Percentiles rank a stretch among this genome's conserved stretches.
Conservation (phyloP, 1,140 invertebrate genomes). For the Caenorhabditis inopinata region DNA sequence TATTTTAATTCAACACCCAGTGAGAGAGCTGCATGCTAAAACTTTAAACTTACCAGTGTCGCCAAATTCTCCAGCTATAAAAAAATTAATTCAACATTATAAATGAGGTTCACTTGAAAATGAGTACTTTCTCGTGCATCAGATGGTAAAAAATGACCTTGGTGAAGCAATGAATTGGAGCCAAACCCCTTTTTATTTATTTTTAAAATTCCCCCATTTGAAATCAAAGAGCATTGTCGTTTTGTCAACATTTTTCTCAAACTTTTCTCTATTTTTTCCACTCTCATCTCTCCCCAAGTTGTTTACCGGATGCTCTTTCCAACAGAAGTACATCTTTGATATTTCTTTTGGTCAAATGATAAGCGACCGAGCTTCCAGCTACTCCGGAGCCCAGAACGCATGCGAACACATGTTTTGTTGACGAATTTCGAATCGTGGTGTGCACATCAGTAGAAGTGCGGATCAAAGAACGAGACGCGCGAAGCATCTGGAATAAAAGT, state of each 20-base stretch:
- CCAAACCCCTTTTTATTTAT: too few species aligned
- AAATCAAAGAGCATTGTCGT: too few species aligned
- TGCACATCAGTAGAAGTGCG: constrained; percentile 12
- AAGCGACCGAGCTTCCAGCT: constrained; percentile 59
- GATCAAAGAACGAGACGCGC: constrained; percentile 19
- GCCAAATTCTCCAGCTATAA: not conserved
- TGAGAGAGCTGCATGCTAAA: not conserved
- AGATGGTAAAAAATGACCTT: too few species aligned
- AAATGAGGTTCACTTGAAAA: too few species aligned
- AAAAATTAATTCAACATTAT: not conserved
- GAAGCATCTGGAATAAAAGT: constrained; percentile 32
- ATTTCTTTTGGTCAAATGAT: constrained; percentile 61
- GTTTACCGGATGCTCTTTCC: constrained; percentile 55
- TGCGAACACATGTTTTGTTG: constrained; percentile 51
- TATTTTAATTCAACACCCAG: too few species aligned
- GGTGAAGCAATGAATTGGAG: too few species aligned
- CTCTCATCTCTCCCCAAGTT: not conserved
- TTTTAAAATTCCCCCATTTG: too few species aligned
- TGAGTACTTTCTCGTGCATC: too few species aligned
- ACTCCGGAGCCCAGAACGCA: constrained; percentile 61
- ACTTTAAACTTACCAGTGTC: not conserved
- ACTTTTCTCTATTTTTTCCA: too few species aligned
- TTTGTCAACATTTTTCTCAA: too few species aligned
- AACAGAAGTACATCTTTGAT: constrained; percentile 60
- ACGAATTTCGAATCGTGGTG: not conserved